Base-by-base conservation (phyloP, 2,113 vertebrate species). In the Hippocampus guttulatus region DNA sequence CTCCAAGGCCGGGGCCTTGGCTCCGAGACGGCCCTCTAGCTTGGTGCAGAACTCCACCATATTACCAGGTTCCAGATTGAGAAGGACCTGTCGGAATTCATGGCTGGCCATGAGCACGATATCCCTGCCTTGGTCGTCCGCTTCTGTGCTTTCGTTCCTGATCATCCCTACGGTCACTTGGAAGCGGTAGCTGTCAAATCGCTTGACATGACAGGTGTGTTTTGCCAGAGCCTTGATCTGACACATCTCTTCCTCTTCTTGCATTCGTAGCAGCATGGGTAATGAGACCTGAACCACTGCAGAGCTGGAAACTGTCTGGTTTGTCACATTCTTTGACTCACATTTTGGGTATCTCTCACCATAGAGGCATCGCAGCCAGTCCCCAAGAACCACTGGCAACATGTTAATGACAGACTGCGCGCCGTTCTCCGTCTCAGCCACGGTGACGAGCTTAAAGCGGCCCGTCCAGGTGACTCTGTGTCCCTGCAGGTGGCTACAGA, bases 311-410 rank as follows among this genome's bases (percentile, higher is more conserved):
- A 72, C 57, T 16, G 85, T 84, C 5, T 67, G 52, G 68, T 90
- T 89, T 52, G 93, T 85, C 0, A 72, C 49, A 15, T 87, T 90
- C 67, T 91, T 92, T 0, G 84, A 86, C 69, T 94, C 91, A 78
- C 97, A 99, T 20, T 87, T 75, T 0, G 97, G 97, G 81, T 98
- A 99, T 2, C 85, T 87, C 83, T 99, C 94, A 2, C 97, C 97
- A 0, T 98, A 98, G 41, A 99, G 88, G 78, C 97, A 99, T 38
- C 94, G 94, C 88, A 99, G 81, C 96, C 96, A 98, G 79, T 97
- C 94, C 0, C 94, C 95, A 52, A 98, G 75, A 70, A 95, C 92
- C 74, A 94, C 85, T 0, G 97, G 97, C 27, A 99, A 91, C 92
- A 99, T 92, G 69, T 94, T 94, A 82, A 98, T 92, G 10, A 97